Evolutionary conservation across 2,797 vertebrate species (phyloP).

Genomic region (Acrossocheilus fasciatus): DNA sequence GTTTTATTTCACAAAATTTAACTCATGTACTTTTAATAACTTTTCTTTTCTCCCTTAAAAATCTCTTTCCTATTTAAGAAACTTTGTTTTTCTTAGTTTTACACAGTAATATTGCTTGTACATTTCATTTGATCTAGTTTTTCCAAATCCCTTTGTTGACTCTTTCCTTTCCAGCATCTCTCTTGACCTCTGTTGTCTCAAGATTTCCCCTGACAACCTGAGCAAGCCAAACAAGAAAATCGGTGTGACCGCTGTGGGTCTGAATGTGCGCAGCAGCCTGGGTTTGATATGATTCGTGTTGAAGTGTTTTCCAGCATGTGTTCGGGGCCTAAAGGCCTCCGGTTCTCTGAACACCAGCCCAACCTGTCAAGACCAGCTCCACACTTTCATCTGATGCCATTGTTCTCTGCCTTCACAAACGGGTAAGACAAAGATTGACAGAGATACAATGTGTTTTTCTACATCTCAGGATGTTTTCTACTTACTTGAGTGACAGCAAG

Average conservation of each 20-base stretch:
- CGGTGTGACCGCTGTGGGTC: conserved; percentile 5
- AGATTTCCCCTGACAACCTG: conserved; percentile 23
- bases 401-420: conserved; percentile 24
- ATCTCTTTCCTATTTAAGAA: background rate
- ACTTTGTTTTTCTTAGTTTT: background rate
- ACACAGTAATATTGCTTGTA: background rate
- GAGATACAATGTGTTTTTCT: conserved; percentile 1
- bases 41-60: background rate
- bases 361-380: conserved; percentile 37
- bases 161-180: conserved; percentile 7
- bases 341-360: conserved; percentile 23
- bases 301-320: conserved; percentile 44
- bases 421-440: conserved; percentile 19
- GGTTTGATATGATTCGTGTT: conserved; percentile 49
- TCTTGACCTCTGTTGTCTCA: conserved; percentile 12
- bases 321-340: conserved; percentile 20
- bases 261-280: conserved; percentile 27
- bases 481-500: conserved; percentile 7
- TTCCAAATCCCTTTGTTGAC: background rate
- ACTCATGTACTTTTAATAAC: background rate
- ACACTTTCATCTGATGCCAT: conserved; percentile 35
- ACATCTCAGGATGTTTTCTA: conserved; percentile 2
- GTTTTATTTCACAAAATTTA: background rate
- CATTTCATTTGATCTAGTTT: background rate
- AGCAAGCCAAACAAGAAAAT: conserved; percentile 6